A percentile compares a stretch with the other conserved stretches of the same genome.
Evolutionary conservation across 2,888 invertebrate species (phyloP).

Genomic region (Keiferia lycopersicella): DNA sequence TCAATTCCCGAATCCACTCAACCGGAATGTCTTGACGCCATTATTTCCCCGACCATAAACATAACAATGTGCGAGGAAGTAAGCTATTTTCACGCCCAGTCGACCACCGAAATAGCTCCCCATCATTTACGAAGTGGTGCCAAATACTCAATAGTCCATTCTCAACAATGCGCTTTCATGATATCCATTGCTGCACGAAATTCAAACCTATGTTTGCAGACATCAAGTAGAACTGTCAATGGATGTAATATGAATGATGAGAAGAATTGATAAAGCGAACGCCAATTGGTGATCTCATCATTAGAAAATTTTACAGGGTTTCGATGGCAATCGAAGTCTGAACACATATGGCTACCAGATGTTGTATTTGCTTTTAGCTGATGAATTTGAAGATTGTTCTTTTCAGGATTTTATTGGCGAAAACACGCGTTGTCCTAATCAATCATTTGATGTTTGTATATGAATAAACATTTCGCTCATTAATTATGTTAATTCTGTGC

Average conservation of each 20-base stretch:
- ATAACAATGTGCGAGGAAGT: conserved; percentile 33
- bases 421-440: background rate
- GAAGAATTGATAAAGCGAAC: background rate
- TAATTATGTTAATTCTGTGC: background rate
- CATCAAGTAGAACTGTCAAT: background rate
- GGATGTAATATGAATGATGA: background rate
- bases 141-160: background rate
- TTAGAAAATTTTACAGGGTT: background rate
- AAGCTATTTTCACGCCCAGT: conserved; percentile 29
- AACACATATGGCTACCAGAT: conserved; percentile 16
- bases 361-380: background rate
- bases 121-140: background rate
- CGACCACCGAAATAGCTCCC: conserved; percentile 25
- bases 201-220: background rate
- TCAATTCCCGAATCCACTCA: background rate
- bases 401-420: no score
- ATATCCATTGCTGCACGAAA: background rate
- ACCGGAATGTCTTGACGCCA: conserved; percentile 16
- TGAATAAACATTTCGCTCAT: background rate
- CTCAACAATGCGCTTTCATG: background rate
- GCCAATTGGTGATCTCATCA: background rate
- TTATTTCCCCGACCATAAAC: conserved; percentile 26
- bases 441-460: background rate
- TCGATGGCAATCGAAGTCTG: background rate
- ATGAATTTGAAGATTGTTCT: background rate